These are phyloP conservation scores for Polyergus mexicanus DNA, from an alignment of 1,140 invertebrate species.

Conservation along the genomic window DNA sequence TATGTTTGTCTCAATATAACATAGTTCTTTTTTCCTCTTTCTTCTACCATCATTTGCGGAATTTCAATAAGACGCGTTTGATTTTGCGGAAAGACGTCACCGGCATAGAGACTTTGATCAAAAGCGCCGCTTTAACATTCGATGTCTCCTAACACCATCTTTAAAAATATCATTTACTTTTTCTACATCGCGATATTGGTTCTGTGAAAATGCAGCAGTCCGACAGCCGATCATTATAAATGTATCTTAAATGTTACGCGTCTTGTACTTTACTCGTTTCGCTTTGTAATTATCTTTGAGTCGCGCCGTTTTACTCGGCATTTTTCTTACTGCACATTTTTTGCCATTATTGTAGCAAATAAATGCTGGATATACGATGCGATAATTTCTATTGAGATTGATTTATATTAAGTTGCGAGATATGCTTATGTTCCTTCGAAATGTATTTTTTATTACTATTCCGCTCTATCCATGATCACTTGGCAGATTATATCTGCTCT, in stretches of 20 bases:
- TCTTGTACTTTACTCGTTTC: not conserved
- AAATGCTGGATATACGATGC: slow-evolving; percentile 1
- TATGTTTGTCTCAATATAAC: slow-evolving; percentile 25
- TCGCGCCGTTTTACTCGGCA: slow-evolving; percentile 30
- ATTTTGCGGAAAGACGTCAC: slow-evolving; percentile 12
- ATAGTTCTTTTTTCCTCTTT: not conserved
- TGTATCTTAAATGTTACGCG: slow-evolving; percentile 31
- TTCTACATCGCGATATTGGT: slow-evolving; percentile 28
- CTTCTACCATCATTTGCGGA: not conserved
- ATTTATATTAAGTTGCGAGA: not conserved
- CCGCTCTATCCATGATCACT: slow-evolving; percentile 24
- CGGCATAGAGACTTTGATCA: slow-evolving; percentile 25
- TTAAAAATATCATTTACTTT: slow-evolving; percentile 30
- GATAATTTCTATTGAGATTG: slow-evolving; percentile 44
- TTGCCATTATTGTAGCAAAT: slow-evolving; percentile 3
- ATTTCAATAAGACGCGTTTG: slow-evolving; percentile 9
- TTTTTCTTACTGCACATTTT: slow-evolving; percentile 37
- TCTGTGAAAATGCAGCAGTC: slow-evolving; percentile 17
- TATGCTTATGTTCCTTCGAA: not conserved
- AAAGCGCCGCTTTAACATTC: slow-evolving; percentile 37
- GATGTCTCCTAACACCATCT: slow-evolving; percentile 3
- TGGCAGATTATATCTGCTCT: slow-evolving; percentile 28
- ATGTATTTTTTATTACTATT: slow-evolving; percentile 21
- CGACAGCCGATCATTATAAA: not conserved
- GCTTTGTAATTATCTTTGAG: slow-evolving; percentile 5